Evolutionary conservation across 1,140 invertebrate genomes (phyloP).

Genomic region (Danaus plexippus): DNA sequence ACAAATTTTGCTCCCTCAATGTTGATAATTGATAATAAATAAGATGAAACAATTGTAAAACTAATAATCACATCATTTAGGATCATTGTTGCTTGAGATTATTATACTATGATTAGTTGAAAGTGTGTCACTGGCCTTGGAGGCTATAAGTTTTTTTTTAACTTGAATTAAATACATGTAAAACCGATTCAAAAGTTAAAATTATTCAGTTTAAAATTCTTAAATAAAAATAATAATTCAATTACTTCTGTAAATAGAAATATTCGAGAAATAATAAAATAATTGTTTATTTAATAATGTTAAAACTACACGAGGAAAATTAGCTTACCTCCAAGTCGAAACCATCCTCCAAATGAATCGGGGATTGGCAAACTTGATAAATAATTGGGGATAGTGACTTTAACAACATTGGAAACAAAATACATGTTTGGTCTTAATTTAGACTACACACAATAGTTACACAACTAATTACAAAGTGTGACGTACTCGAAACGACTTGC

Average conservation of each 20-base stretch:
- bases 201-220: conserved; percentile 1
- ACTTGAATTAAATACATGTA: no score
- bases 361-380: conserved; percentile 83
- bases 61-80: no score
- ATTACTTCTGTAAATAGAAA: no score
- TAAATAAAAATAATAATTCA: no score
- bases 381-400: conserved; percentile 83
- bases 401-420: conserved; percentile 79
- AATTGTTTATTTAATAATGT: no score
- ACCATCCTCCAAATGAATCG: conserved; percentile 83
- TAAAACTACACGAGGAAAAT: conserved; percentile 15
- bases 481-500: no score
- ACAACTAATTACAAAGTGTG: conserved; percentile 7
- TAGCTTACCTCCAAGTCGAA: conserved; percentile 80
- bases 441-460: conserved; percentile 11
- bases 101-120: conserved; percentile 17
- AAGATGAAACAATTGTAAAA: no score
- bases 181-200: background rate
- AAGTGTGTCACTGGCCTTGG: conserved; percentile 33
- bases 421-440: conserved; percentile 73
- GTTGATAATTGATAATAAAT: no score
- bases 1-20: no score
- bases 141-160: background rate
- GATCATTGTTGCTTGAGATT: conserved; percentile 14
- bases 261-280: no score